Base-by-base conservation (phyloP, 2,113 vertebrate genomes). In the Pteruthius melanotis region DNA sequence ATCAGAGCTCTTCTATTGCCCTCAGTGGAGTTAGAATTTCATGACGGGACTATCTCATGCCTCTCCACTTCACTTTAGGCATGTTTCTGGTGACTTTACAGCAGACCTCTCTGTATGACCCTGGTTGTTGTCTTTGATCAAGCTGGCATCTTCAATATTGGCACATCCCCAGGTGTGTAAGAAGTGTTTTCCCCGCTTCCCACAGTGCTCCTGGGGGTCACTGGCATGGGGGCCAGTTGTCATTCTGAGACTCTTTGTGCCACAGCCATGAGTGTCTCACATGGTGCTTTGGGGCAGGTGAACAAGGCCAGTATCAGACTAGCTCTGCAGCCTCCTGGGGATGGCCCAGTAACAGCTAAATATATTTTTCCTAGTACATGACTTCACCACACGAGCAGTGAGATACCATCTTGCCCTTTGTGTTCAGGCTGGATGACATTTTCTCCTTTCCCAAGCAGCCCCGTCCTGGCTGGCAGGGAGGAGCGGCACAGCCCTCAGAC, bases 361-460 rank as follows among this genome's bases (percentile, higher is more conserved):
- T 96, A 96, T 96, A 91, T 90, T 96, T 96, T 96, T 97, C 95
- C 91, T 96, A 90, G 91, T 93, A 70, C 60, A 97, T 98, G 96
- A 97, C 96, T 98, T 98, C 96, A 97, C 83, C 71, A 15, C 83
- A 86, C 35, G 92, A 97, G 87, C 88, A 89, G 69, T 4, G 47
- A 98, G 98, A 98, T 98, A 98, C 86, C 96, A 98, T 98, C 97
- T 97, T 97, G 96, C 90, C 95, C 96, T 98, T 98, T 98, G 97
- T 98, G 90, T 98, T 97, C 15, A 44, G 80, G 89, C 96, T 97
- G 95, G 90, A 94, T 98, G 97, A 97, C 97, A 98, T 98, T 98
- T 98, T 97, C 94, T 97, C 78, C 89, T 95, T 97, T 97, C 97
- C 96, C 97, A 97, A 96, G 97, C 7, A 45, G 87, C 93, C 95